A percentile compares a stretch with the other conserved stretches of the same genome.
These are phyloP conservation scores for Drosophila percnosoma DNA, from an alignment of 2,888 invertebrate genomes.

Conservation along the genomic window DNA sequence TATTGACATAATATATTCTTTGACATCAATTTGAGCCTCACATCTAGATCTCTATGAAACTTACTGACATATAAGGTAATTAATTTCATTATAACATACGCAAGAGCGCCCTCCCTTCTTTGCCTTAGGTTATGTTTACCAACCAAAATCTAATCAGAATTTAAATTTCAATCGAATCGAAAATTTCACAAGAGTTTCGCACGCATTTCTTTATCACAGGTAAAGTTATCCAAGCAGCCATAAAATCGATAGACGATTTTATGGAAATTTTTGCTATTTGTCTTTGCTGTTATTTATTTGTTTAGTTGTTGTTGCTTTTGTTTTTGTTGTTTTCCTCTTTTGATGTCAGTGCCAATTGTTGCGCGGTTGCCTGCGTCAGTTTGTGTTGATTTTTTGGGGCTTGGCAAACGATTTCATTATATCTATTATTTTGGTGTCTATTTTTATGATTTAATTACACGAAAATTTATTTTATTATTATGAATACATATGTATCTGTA, in stretches of 20 bases:
- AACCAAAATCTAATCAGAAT: slow-evolving; percentile 45
- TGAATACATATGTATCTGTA: slow-evolving; percentile 12
- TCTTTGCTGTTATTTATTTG: slow-evolving; percentile 29
- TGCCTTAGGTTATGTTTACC: slow-evolving; percentile 9
- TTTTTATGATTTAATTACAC: slow-evolving; percentile 77
- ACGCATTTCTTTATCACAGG: slow-evolving; percentile 32
- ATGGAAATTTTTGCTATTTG: slow-evolving; percentile 64
- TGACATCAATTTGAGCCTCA: neutral
- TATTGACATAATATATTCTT: too few relatives aligned
- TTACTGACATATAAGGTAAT: slow-evolving; percentile 19
- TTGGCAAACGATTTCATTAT: slow-evolving; percentile 67
- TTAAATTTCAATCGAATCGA: slow-evolving; percentile 50
- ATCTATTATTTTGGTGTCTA: slow-evolving; percentile 24
- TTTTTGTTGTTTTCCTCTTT: slow-evolving; percentile 46
- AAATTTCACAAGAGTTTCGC: slow-evolving; percentile 31
- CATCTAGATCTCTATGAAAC: neutral
- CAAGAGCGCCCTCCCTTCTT: neutral
- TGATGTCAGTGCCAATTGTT: slow-evolving; percentile 74
- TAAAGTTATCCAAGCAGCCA: slow-evolving; percentile 37
- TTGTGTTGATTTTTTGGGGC: slow-evolving; percentile 64
- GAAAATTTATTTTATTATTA: slow-evolving; percentile 59
- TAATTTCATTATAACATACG: neutral
- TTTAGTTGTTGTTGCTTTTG: slow-evolving; percentile 17
- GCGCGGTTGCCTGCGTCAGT: slow-evolving; percentile 52
- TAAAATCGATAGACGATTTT: slow-evolving; percentile 69